These are phyloP conservation scores for Branchipolynoe longqiensis DNA, from an alignment of 2,888 invertebrate genomes.

Conservation along the genomic window DNA sequence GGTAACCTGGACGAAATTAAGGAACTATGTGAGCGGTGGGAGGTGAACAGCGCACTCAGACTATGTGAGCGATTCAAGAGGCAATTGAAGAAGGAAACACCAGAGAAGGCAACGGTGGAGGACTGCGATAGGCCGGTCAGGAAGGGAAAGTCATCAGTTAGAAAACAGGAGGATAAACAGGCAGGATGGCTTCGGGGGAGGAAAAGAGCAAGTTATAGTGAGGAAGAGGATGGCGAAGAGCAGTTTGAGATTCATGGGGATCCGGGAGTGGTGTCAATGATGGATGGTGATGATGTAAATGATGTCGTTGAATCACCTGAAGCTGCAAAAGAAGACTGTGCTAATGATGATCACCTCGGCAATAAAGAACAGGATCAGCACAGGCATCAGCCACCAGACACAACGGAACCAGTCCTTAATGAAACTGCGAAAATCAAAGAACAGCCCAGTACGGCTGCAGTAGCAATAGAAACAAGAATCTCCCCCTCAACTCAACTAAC, in stretches of 20 bases:
- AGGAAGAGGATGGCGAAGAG: background rate
- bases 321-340: background rate
- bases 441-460: background rate
- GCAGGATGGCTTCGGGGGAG: background rate
- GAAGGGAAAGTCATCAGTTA: too few species aligned
- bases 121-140: background rate
- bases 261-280: too few species aligned
- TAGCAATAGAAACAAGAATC: background rate
- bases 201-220: background rate
- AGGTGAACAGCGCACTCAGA: background rate
- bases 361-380: background rate
- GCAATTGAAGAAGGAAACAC: background rate
- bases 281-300: background rate
- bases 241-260: too few species aligned
- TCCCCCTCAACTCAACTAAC: background rate
- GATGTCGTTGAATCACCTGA: background rate
- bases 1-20: background rate
- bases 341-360: background rate
- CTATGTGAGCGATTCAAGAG: slow-evolving; percentile 14
- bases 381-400: background rate
- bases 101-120: background rate
- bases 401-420: background rate
- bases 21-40: background rate
- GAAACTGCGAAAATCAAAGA: background rate
- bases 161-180: background rate